These are phyloP conservation scores for Hermaeophaga mercurialis DNA, from an alignment of 2,888 invertebrate genomes.

Conservation along the genomic window DNA sequence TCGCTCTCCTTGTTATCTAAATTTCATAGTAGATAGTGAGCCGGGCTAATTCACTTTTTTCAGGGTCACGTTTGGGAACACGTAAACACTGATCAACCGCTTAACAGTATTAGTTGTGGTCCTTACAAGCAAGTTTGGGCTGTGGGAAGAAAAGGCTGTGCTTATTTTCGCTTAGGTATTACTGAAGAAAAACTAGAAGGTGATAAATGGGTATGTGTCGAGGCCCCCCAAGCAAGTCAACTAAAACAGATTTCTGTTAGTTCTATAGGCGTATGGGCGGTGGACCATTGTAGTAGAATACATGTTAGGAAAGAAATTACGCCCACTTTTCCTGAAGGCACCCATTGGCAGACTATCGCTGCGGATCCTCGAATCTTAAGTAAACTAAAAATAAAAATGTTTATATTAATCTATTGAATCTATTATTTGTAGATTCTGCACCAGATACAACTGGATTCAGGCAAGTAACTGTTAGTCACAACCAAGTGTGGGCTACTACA, in stretches of 20 bases:
- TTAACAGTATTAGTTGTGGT: constrained; percentile 76
- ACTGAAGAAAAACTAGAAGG: constrained; percentile 69
- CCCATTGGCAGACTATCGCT: constrained; percentile 77
- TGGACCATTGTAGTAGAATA: constrained; percentile 74
- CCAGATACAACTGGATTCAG: constrained; percentile 64
- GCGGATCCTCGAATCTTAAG: constrained; percentile 64
- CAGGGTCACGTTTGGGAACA: constrained; percentile 82
- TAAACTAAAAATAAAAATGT: constrained; percentile 36
- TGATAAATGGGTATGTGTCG: constrained; percentile 78
- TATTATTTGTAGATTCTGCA: constrained; percentile 47
- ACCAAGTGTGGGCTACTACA: constrained; percentile 78
- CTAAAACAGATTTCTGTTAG: constrained; percentile 80
- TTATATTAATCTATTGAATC: background rate
- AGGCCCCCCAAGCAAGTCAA: constrained; percentile 68
- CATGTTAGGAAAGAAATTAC: constrained; percentile 81
- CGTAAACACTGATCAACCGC: constrained; percentile 78
- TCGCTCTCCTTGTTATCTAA: too few relatives aligned
- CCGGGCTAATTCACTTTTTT: constrained; percentile 5
- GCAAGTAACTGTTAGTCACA: constrained; percentile 71
- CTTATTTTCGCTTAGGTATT: constrained; percentile 80
- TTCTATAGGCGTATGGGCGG: constrained; percentile 76
- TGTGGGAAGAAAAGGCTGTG: constrained; percentile 82
- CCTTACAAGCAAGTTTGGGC: constrained; percentile 79
- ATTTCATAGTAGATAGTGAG: background rate
- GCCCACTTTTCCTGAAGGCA: constrained; percentile 78